These are phyloP conservation scores for Arctopsyche grandis DNA, from an alignment of 1,140 invertebrate genomes.

Conservation along the genomic window DNA sequence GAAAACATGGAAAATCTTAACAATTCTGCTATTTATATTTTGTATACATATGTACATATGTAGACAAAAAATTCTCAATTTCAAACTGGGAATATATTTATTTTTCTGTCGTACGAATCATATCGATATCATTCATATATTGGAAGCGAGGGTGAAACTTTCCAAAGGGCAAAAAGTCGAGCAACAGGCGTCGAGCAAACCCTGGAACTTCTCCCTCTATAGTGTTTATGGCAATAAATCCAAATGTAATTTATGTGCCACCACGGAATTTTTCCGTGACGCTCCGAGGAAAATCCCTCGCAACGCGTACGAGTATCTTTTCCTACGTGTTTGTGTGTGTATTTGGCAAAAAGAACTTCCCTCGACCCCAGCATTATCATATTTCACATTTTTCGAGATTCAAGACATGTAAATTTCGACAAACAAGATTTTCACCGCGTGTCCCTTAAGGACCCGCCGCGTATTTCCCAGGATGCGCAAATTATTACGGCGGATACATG, in stretches of 20 bases:
- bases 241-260: constrained; percentile 37
- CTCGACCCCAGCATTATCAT: constrained; percentile 24
- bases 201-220: not conserved
- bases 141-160: not conserved
- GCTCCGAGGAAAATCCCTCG: not conserved
- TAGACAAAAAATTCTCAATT: no score
- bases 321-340: not conserved
- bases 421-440: constrained; percentile 41
- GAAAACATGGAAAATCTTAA: no score
- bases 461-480: constrained; percentile 23
- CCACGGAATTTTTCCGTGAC: constrained; percentile 6
- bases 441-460: constrained; percentile 26
- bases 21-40: no score
- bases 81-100: no score
- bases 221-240: constrained; percentile 40
- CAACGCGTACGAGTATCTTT: no score
- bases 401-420: constrained; percentile 41
- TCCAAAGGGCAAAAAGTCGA: not conserved
- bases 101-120: no score
- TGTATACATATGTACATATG: no score
- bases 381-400: constrained; percentile 40
- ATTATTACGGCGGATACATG: constrained; percentile 21
- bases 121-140: not conserved
- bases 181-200: not conserved
- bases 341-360: not conserved